These are phyloP conservation scores for Amphiura filiformis DNA, from an alignment of 35 echinoderm and acorn worm genomes.

Conservation along the genomic window DNA sequence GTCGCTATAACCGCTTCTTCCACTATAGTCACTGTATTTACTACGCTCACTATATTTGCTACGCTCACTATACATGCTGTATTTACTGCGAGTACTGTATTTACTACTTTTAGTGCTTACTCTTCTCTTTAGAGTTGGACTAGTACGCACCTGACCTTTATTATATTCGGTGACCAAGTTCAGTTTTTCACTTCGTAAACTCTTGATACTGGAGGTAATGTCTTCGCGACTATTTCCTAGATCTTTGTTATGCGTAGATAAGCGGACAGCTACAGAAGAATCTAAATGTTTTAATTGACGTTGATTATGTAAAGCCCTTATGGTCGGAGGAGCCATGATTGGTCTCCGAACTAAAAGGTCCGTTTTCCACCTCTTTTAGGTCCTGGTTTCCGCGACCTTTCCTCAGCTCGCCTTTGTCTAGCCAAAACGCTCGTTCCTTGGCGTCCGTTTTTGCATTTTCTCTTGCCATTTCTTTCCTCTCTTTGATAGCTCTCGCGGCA, in stretches of 20 bases:
- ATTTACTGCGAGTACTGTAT: neutral
- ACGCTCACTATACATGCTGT: neutral
- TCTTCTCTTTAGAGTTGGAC: neutral
- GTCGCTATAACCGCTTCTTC: neutral
- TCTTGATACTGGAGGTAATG: constrained; percentile 64
- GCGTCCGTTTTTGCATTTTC: constrained; percentile 18
- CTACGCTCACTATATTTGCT: constrained; percentile 18
- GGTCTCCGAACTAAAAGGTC: neutral
- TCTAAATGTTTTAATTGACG: constrained; percentile 75
- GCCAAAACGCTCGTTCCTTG: neutral
- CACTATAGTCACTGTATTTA: constrained; percentile 1
- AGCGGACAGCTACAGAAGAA: constrained; percentile 65
- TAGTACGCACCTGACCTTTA: neutral
- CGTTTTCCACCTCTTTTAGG: constrained; percentile 23
- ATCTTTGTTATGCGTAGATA: constrained; percentile 81
- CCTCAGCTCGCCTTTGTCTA: constrained; percentile 26
- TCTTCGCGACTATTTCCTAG: constrained; percentile 90
- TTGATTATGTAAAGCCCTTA: constrained; percentile 67
- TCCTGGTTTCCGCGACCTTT: constrained; percentile 57
- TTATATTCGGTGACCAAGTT: constrained; percentile 17
- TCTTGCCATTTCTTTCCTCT: constrained; percentile 11
- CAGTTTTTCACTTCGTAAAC: constrained; percentile 40
- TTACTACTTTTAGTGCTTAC: neutral
- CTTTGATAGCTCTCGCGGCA: constrained; percentile 15
- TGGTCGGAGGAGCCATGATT: constrained; percentile 67